A percentile compares a stretch with the other conserved stretches of the same genome.
Evolutionary conservation across 2,888 invertebrate species (phyloP).

Genomic region (Lithosia quadra): DNA sequence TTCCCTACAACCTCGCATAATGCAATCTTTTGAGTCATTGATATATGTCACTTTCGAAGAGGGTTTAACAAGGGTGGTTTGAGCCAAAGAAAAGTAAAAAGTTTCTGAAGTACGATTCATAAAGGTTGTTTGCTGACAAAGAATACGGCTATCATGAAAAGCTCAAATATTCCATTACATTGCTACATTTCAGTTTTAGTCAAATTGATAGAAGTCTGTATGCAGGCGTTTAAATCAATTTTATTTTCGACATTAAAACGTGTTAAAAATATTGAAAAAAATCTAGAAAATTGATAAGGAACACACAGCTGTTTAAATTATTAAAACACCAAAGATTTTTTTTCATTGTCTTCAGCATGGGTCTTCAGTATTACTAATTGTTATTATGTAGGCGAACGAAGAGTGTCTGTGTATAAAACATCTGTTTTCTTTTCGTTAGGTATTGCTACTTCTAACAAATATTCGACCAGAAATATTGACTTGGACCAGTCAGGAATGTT

Average conservation of each 20-base stretch:
- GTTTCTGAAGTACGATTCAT: constrained; percentile 20
- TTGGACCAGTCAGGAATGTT: too few species aligned
- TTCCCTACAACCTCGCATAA: constrained; percentile 62
- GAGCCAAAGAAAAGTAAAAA: constrained; percentile 23
- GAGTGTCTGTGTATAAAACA: neutral
- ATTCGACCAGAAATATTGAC: neutral
- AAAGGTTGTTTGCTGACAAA: constrained; percentile 16
- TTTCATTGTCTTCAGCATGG: too few species aligned
- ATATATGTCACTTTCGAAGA: constrained; percentile 54
- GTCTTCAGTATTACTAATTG: too few species aligned
- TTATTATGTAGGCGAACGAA: too few species aligned
- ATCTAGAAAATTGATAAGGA: neutral
- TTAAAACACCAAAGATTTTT: neutral
- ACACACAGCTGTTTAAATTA: neutral
- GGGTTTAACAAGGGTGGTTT: constrained; percentile 27
- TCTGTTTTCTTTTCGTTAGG: neutral
- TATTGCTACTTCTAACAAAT: neutral
- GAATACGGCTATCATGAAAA: constrained; percentile 4
- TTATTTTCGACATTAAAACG: too few species aligned
- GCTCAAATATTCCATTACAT: neutral
- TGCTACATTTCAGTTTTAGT: neutral
- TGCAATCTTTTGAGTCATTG: constrained; percentile 70
- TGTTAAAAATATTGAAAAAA: neutral
- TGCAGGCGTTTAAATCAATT: neutral
- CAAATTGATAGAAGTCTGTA: neutral